phyloP scores from a whole-genome alignment of 2,888 invertebrate genomes.

The Melieria crassipennis region DNA sequence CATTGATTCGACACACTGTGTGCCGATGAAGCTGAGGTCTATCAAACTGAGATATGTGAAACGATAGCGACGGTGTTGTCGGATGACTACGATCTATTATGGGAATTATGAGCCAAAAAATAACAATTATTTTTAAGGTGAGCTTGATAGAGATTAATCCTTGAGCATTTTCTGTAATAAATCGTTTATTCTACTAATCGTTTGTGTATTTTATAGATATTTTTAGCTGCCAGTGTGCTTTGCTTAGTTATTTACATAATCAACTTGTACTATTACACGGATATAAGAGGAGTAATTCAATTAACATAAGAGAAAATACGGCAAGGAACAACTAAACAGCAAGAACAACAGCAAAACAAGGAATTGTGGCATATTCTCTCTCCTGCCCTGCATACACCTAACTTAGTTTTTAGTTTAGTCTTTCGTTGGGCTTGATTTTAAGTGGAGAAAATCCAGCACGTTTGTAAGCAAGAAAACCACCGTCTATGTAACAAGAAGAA shows the following conservation, averaged over 20 bases:
- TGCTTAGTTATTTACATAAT: slow-evolving; percentile 38
- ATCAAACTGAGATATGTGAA: slow-evolving; percentile 36
- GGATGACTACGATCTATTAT: slow-evolving; percentile 40
- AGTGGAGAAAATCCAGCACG: slow-evolving; percentile 4
- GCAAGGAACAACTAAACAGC: slow-evolving; percentile 34
- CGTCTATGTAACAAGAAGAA: slow-evolving; percentile 21
- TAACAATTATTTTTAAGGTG: slow-evolving; percentile 53
- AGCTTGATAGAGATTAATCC: slow-evolving; percentile 30
- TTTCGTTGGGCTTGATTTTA: background rate
- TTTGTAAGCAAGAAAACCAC: slow-evolving; percentile 32
- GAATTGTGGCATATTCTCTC: slow-evolving; percentile 14
- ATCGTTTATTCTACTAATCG: slow-evolving; percentile 10
- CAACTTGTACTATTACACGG: slow-evolving; percentile 7
- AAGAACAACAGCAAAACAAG: slow-evolving; percentile 29
- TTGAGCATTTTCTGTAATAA: background rate
- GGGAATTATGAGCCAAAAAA: slow-evolving; percentile 58
- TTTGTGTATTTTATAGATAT: slow-evolving; percentile 39
- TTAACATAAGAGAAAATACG: background rate
- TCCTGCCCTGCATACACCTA: background rate
- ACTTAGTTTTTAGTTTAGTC: too few relatives aligned
- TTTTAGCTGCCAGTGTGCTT: slow-evolving; percentile 47
- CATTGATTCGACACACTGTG: slow-evolving; percentile 3
- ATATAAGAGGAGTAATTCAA: background rate
- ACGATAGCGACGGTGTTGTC: slow-evolving; percentile 1
- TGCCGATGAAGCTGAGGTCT: background rate